These are phyloP conservation scores for Aix galericulata DNA, from an alignment of 2,113 vertebrate species.

Conservation along the genomic window DNA sequence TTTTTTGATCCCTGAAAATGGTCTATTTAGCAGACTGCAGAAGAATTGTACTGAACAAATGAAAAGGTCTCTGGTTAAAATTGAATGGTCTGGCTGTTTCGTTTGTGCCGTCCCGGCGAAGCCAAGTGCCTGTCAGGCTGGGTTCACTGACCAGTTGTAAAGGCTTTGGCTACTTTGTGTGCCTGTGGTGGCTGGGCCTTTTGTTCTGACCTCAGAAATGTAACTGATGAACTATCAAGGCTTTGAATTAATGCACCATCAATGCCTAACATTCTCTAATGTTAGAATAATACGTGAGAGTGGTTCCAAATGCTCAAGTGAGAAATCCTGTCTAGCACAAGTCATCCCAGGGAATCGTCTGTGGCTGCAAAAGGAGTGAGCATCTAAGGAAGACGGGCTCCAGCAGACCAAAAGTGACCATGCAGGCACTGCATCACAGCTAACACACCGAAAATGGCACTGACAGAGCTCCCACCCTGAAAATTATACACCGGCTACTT, in stretches of 20 bases:
- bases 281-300: not conserved
- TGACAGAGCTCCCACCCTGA: not conserved
- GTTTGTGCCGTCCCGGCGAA: not conserved
- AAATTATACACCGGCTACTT: not conserved
- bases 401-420: not conserved
- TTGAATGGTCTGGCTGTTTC: not conserved
- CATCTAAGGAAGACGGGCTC: not conserved
- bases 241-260: not conserved
- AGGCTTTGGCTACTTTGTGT: not conserved
- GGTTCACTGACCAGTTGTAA: not conserved
- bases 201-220: not conserved
- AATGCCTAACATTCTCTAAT: not conserved
- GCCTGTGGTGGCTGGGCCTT: not conserved
- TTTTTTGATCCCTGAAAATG: not conserved
- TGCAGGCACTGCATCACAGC: not conserved
- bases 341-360: not conserved
- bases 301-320: not conserved
- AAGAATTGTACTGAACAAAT: not conserved
- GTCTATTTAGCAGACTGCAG: not conserved
- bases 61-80: not conserved
- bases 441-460: not conserved
- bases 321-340: not conserved
- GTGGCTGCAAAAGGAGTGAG: accelerated
- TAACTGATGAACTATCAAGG: not conserved
- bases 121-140: accelerated